Percentiles rank a stretch among this genome's conserved stretches.
phyloP scores from a whole-genome alignment of 1,140 invertebrate species.

The Bilobella aurantiaca region DNA sequence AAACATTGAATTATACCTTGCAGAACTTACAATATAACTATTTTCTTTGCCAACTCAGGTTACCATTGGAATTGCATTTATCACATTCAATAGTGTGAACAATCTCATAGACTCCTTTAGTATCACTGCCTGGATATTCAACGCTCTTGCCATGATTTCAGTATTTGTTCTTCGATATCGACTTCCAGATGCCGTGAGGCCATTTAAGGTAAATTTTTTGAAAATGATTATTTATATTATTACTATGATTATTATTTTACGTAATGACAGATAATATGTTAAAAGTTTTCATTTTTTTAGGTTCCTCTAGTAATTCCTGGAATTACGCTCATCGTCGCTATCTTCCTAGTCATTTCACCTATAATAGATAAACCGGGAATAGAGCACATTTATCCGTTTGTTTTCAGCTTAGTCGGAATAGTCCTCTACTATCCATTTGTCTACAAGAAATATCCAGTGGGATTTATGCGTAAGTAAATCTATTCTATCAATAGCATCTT shows the following conservation, averaged over 20 bases:
- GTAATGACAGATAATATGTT: no score
- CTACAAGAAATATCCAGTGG: conserved; percentile 54
- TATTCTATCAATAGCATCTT: no score
- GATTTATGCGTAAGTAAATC: conserved; percentile 52
- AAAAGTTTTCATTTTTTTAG: conserved; percentile 38
- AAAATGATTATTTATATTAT: no score
- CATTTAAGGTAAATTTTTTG: conserved; percentile 58
- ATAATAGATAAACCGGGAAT: conserved; percentile 63
- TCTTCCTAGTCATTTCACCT: conserved; percentile 65
- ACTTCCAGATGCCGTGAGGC: conserved; percentile 54
- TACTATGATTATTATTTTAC: no score
- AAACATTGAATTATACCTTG: no score
- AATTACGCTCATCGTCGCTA: conserved; percentile 57
- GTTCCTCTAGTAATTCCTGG: conserved; percentile 65
- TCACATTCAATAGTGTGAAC: conserved; percentile 62
- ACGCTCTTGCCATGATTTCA: conserved; percentile 67
- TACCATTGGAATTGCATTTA: conserved; percentile 58
- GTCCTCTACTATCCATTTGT: conserved; percentile 66
- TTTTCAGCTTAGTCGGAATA: conserved; percentile 59
- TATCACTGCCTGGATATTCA: conserved; percentile 81
- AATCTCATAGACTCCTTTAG: conserved; percentile 78
- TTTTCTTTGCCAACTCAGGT: conserved; percentile 46
- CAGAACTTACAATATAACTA: no score
- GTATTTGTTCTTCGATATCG: conserved; percentile 63
- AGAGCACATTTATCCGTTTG: conserved; percentile 65